phyloP scores from a whole-genome alignment of 2,888 invertebrate species.

The Carabus problematicus region DNA sequence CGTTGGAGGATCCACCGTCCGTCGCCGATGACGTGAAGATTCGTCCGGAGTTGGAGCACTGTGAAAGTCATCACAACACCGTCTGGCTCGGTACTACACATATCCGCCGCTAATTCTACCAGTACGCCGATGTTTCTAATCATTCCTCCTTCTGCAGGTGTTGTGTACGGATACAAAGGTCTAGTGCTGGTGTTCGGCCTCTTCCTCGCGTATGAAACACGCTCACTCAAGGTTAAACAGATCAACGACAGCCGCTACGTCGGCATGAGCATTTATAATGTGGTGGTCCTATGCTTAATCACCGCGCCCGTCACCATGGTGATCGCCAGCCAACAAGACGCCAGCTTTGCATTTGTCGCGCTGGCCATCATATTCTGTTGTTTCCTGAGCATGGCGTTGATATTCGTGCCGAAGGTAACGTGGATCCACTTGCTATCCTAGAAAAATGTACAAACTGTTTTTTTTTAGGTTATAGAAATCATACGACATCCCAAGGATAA shows the following conservation, averaged over 20 bases:
- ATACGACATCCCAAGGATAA: constrained; percentile 88
- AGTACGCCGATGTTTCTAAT: not conserved
- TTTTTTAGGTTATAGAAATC: constrained; percentile 81
- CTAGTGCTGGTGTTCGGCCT: constrained; percentile 95
- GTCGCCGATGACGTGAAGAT: constrained; percentile 94
- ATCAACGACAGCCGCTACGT: constrained; percentile 99
- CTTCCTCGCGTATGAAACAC: constrained; percentile 97
- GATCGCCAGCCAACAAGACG: constrained; percentile 96
- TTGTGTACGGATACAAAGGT: constrained; percentile 97
- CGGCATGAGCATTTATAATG: constrained; percentile 99
- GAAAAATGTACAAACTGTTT: constrained; percentile 7
- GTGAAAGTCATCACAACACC: constrained; percentile 91
- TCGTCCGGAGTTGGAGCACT: constrained; percentile 93
- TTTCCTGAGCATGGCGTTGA: constrained; percentile 97
- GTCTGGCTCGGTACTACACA: constrained; percentile 87
- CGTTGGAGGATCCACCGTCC: constrained; percentile 80
- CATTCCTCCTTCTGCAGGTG: constrained; percentile 65
- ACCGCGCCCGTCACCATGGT: constrained; percentile 98
- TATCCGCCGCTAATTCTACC: not conserved
- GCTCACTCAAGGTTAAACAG: constrained; percentile 95
- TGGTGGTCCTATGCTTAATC: constrained; percentile 96
- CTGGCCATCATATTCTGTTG: constrained; percentile 97
- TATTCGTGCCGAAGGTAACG: constrained; percentile 94
- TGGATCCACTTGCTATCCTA: not conserved
- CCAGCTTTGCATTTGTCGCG: constrained; percentile 95